These are phyloP conservation scores for Dastarcus helophoroides DNA, from an alignment of 2,888 invertebrate genomes.

Conservation along the genomic window DNA sequence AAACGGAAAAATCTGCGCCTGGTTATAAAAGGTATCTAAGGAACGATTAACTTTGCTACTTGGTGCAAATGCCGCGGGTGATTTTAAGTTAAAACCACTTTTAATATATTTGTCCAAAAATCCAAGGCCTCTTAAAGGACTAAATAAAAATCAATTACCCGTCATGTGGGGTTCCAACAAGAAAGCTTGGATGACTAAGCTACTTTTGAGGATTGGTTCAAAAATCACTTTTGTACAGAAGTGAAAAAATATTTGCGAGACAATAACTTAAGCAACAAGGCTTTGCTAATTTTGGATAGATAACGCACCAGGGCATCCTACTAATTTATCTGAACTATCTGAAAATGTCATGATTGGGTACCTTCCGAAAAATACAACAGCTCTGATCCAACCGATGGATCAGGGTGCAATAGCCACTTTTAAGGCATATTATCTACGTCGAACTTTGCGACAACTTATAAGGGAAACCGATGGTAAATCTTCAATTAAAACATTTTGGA, in stretches of 20 bases:
- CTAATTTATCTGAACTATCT: constrained; percentile 12
- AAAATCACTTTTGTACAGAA: constrained; percentile 8
- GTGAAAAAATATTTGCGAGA: constrained; percentile 12
- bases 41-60: constrained; percentile 24
- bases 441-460: constrained; percentile 14
- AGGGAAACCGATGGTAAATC: constrained; percentile 12
- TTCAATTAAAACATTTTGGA: constrained; percentile 16
- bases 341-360: constrained; percentile 13
- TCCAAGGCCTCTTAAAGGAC: constrained; percentile 24
- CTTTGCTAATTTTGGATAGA: constrained; percentile 12
- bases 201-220: constrained; percentile 3
- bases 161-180: constrained; percentile 26
- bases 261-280: constrained; percentile 11
- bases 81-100: constrained; percentile 26
- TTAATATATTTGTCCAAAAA: constrained; percentile 26
- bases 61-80: constrained; percentile 24
- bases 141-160: constrained; percentile 21
- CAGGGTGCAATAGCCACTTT: constrained; percentile 15
- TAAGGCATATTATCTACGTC: constrained; percentile 15
- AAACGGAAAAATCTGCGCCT: constrained; percentile 17
- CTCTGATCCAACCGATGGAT: constrained; percentile 17
- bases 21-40: constrained; percentile 13
- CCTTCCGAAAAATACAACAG: constrained; percentile 16
- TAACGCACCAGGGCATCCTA: too few relatives aligned
- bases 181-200: constrained; percentile 23